Conservation (phyloP, 1,140 invertebrate genomes). For the Bombyx mandarina region DNA sequence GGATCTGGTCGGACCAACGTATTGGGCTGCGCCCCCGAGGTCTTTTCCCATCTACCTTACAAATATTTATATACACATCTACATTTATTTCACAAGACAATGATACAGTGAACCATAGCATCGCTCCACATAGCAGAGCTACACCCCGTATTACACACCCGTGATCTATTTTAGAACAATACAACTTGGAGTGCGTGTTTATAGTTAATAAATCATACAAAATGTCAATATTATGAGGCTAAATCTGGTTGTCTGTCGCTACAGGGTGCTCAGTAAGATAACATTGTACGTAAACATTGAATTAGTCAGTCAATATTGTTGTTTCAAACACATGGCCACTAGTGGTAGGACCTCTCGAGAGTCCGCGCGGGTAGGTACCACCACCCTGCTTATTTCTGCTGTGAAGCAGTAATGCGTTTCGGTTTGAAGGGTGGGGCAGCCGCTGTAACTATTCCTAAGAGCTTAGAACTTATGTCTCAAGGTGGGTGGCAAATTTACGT, state of each 20-base stretch:
- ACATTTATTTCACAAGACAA: neutral
- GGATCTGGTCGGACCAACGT: too few relatives aligned
- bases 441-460: too few relatives aligned
- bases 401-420: too few relatives aligned
- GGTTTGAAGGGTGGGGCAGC: too few relatives aligned
- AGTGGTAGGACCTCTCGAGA: too few relatives aligned
- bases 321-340: slow-evolving; percentile 9
- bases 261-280: slow-evolving; percentile 6
- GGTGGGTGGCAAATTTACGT: too few relatives aligned
- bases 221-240: slow-evolving; percentile 39
- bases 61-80: too few relatives aligned
- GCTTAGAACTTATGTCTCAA: too few relatives aligned
- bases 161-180: slow-evolving; percentile 35
- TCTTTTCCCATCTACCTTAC: too few relatives aligned
- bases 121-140: neutral
- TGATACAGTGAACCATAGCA: neutral
- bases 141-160: neutral
- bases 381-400: too few relatives aligned
- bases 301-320: slow-evolving; percentile 13
- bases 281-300: slow-evolving; percentile 7
- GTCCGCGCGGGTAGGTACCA: too few relatives aligned
- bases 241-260: slow-evolving; percentile 19
- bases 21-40: too few relatives aligned
- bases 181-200: slow-evolving; percentile 33
- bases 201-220: slow-evolving; percentile 52